phyloP scores from a whole-genome alignment of 2,797 vertebrate genomes.

The Nannoperca australis region DNA sequence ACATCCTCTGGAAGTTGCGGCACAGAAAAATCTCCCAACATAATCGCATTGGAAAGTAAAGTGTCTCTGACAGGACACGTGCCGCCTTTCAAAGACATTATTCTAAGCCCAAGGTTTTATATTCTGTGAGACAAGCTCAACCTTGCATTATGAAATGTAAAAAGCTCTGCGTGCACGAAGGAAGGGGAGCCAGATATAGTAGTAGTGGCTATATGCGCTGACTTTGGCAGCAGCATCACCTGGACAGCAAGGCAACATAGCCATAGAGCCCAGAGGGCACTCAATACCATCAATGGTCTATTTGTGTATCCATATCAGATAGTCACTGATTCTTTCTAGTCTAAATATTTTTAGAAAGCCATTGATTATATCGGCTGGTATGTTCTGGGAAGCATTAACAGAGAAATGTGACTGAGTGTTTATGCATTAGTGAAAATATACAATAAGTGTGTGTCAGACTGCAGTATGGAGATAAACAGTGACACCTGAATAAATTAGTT shows the following conservation, averaged over 20 bases:
- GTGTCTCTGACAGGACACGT: constrained; percentile 61
- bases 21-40: constrained; percentile 53
- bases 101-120: constrained; percentile 73
- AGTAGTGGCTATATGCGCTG: constrained; percentile 38
- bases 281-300: constrained; percentile 82
- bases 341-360: constrained; percentile 87
- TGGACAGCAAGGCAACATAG: constrained; percentile 64
- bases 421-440: constrained; percentile 53
- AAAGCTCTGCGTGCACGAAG: constrained; percentile 51
- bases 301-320: constrained; percentile 80
- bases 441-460: constrained; percentile 25
- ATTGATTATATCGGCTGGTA: constrained; percentile 81
- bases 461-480: constrained; percentile 7
- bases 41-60: constrained; percentile 64
- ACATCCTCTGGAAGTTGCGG: constrained; percentile 44
- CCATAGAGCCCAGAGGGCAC: constrained; percentile 64
- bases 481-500: background rate
- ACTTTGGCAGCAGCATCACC: constrained; percentile 49
- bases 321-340: constrained; percentile 80
- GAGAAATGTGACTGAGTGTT: constrained; percentile 66
- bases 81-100: constrained; percentile 68
- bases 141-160: constrained; percentile 75
- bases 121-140: constrained; percentile 70
- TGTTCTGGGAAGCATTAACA: constrained; percentile 86
- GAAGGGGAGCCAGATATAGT: constrained; percentile 62